Evolutionary conservation across 1,140 invertebrate species (phyloP).

Genomic region (Tyrophagus putrescentiae): DNA sequence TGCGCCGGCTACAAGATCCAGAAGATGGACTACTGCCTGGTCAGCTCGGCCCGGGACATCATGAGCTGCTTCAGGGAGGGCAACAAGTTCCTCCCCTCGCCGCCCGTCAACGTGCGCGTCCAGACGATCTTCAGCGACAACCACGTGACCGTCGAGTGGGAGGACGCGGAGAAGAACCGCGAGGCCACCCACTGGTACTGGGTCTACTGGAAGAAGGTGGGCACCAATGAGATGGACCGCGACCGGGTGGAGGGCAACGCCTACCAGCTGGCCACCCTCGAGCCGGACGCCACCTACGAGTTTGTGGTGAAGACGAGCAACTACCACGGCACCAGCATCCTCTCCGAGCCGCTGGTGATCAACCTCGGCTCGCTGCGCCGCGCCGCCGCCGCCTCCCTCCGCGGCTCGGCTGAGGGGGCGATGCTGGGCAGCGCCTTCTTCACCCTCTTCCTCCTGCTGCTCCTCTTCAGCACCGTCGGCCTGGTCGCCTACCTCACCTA

Average conservation of each 20-base stretch:
- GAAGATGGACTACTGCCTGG: constrained; percentile 47
- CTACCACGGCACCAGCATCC: constrained; percentile 53
- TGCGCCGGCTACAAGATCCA: constrained; percentile 52
- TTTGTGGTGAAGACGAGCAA: constrained; percentile 64
- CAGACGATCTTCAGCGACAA: constrained; percentile 39
- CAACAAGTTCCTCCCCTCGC: constrained; percentile 54
- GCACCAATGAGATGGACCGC: constrained; percentile 30
- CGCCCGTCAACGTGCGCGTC: constrained; percentile 52
- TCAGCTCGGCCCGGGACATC: constrained; percentile 54
- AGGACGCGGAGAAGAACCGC: constrained; percentile 59
- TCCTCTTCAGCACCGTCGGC: constrained; percentile 22
- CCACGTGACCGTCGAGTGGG: constrained; percentile 47
- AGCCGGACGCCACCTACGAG: constrained; percentile 55
- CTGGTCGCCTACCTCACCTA: constrained; percentile 20
- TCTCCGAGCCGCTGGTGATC: constrained; percentile 54
- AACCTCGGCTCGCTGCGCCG: constrained; percentile 30
- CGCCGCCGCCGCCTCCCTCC: constrained; percentile 30
- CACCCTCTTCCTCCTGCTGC: constrained; percentile 12
- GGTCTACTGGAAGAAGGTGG: constrained; percentile 39
- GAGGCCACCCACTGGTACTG: constrained; percentile 53
- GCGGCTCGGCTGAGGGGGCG: constrained; percentile 44
- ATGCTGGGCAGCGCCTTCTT: constrained; percentile 40
- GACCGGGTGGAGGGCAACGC: constrained; percentile 53
- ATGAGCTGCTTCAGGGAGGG: constrained; percentile 63
- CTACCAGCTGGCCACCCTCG: constrained; percentile 48